phyloP scores from a whole-genome alignment of 2,797 vertebrate species.

The Sebastolobus altivelis region DNA sequence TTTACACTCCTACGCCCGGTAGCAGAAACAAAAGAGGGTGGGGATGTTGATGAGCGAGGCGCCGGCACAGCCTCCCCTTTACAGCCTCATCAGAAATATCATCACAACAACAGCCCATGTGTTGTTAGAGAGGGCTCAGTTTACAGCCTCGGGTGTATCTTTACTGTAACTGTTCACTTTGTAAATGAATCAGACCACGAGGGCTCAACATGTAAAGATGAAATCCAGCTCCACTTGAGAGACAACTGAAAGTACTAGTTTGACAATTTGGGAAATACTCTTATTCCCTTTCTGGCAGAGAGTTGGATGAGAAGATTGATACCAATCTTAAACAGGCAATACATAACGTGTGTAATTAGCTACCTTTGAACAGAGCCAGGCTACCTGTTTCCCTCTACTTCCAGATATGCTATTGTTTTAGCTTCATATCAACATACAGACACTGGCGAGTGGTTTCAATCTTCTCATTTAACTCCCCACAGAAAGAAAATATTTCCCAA shows the following conservation, averaged over 20 bases:
- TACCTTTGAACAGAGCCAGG: not conserved
- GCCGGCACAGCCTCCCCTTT: constrained; percentile 30
- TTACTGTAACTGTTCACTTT: not conserved
- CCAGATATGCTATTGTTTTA: not conserved
- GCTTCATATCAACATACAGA: not conserved
- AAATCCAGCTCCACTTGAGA: not conserved
- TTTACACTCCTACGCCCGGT: constrained; percentile 90
- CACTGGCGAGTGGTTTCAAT: not conserved
- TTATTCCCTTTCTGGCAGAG: not conserved
- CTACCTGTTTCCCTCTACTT: not conserved
- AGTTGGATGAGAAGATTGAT: constrained; percentile 4
- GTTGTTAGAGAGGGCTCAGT: constrained; percentile 13
- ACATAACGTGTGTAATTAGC: not conserved
- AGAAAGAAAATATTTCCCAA: not conserved
- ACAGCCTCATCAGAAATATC: constrained; percentile 37
- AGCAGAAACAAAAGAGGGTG: constrained; percentile 88
- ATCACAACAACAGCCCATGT: constrained; percentile 33
- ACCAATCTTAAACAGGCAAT: not conserved
- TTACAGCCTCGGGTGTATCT: constrained; percentile 9
- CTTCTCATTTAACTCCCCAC: not conserved
- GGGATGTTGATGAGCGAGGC: constrained; percentile 64
- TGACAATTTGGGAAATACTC: not conserved
- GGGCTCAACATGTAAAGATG: not conserved
- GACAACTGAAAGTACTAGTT: not conserved
- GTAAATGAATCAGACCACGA: not conserved